Conservation (phyloP, 2,797 vertebrate species). For the Myripristis jacobus region DNA sequence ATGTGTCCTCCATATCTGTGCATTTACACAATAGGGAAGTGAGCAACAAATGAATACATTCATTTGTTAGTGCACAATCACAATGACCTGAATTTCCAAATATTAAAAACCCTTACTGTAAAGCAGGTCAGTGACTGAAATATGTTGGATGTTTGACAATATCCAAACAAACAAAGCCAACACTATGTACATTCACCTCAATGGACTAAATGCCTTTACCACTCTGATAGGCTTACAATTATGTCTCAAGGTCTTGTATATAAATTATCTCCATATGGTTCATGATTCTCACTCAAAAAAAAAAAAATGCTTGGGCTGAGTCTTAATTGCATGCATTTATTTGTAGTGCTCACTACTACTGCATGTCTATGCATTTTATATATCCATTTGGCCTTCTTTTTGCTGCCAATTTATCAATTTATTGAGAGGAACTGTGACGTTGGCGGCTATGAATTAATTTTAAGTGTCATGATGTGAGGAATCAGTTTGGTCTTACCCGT, state of each 20-base stretch:
- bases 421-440: constrained; percentile 9
- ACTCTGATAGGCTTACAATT: background rate
- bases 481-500: constrained; percentile 87
- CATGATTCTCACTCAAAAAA: background rate
- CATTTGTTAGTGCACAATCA: constrained; percentile 25
- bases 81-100: background rate
- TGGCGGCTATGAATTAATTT: constrained; percentile 53
- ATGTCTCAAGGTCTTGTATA: background rate
- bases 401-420: constrained; percentile 21
- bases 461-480: constrained; percentile 81
- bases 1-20: background rate
- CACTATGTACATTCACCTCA: background rate
- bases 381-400: background rate
- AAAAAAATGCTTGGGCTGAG: background rate
- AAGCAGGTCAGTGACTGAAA: background rate
- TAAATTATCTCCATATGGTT: constrained; percentile 2
- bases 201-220: background rate
- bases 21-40: constrained; percentile 22
- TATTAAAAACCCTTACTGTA: background rate
- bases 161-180: constrained; percentile 17
- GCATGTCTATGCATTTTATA: constrained; percentile 18
- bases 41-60: background rate
- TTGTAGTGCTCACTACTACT: constrained; percentile 12
- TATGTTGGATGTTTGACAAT: constrained; percentile 2
- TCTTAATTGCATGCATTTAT: constrained; percentile 59